Evolutionary conservation across 2,888 invertebrate species (phyloP), one percentile per base, ranked within the genome.

Genomic region (Nezara viridula): DNA sequence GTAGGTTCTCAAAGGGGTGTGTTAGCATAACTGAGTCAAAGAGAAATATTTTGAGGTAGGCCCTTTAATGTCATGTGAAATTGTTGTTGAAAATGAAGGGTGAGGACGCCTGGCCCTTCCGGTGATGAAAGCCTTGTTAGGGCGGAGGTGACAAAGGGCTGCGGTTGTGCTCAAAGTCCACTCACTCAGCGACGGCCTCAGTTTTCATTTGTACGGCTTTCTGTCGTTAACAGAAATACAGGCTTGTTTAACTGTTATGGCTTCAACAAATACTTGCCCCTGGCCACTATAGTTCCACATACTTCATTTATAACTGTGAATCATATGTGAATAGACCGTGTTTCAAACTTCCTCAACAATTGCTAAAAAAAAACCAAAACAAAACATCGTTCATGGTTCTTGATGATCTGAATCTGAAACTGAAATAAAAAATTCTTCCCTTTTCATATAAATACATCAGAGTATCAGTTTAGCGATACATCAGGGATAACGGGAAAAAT

Each of bases 91-190:
- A 73, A 37, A 73, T 73, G 66, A 73, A 73, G 19, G 66, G 1
- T 6, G 9, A 37, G 37, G 66, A 16, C 16, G 21, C 19, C 19
- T 73, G 66, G 12, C 66, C 66, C 66, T 73, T 73, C 66, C 19
- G 7, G 32, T 32, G 37, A 37, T 32, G 37, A 73, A 73, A 37
- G 32, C 66, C 37, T 73, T 32, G 32, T 73, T 37, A 37, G 66
- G 66, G 1, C 2, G 14, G 37, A 73, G 66, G 37, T 32, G 66
- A 73, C 66, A 73, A 73, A 73, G 66, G 37, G 66, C 9, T 73
- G 66, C 37, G 66, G 32, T 73, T 37, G 32, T 37, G 19, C 66
- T 73, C 66, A 73, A 73, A 73, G 66, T 73, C 32, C 66, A 73
- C 66, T 73, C 66, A 73, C 66, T 73, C 66, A 73, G 2, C 37